Base-by-base conservation (phyloP, 2,797 vertebrate genomes). In the Poecilia velifera region DNA sequence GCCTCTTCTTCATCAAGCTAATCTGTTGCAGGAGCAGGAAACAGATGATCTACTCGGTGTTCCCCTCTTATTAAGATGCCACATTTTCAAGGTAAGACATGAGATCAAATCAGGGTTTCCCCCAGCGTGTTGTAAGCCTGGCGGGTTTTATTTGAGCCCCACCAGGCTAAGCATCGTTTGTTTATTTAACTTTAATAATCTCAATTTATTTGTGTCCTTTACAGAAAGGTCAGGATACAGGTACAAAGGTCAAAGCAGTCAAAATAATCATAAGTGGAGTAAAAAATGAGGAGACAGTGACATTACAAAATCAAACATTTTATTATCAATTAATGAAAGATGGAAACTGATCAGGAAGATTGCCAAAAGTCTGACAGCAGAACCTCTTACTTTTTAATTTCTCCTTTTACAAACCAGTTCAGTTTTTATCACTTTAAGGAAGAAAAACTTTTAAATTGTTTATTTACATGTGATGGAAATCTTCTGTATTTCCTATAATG, bases 1-100 rank as follows among this genome's bases (percentile, higher is more conserved):
- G 57, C n/a, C 51, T 71, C 31, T 73, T 36, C 45, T 64, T 64
- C 28, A 76, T 39, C 46, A 62, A 47, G 46, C 59, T 76, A 76
- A 76, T 76, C 59, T 49, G 18, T 39, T 28, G 36, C 64, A 51
- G 49, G 25, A 43, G 28, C 64, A 55, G 28, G 34, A 77, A 7
- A 45, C 18, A 45, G 20, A 18, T 22, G 2, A 46, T 12, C 34
- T 45, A 45, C 46, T 18, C 28, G 41, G 31, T 34, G 28, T 5
- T 12, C 18, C 4, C 12, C 7, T 45, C 12, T 9, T 71, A 39
- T 20, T 64, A 8, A 64, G 36, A 64, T 64, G 62, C 16, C 12
- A 43, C 66, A 43, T 43, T 59, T 59, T 31, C 3, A 6, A 59
- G 12, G 57, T 31, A 59, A 6, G 49, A 13, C 4, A 59, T 31